Percentiles rank a stretch among this genome's conserved stretches.
Conservation (phyloP, 1,140 invertebrate species). For the Pantala flavescens region DNA sequence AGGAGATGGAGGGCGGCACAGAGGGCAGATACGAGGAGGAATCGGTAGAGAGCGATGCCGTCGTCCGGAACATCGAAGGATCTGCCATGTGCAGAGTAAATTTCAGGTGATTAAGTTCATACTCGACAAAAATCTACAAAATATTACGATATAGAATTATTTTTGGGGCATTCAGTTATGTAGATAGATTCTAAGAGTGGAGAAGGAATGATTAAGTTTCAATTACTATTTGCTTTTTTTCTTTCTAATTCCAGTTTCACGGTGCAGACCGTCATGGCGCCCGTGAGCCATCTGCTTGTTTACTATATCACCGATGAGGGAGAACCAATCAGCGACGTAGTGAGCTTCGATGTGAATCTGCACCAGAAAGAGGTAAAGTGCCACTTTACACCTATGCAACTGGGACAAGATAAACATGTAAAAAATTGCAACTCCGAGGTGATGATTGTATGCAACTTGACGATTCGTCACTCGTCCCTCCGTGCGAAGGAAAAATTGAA, state of each 20-base stretch:
- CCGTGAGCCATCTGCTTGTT: constrained; percentile 13
- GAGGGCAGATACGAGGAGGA: neutral
- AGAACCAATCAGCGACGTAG: constrained; percentile 40
- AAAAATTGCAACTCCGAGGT: constrained; percentile 11
- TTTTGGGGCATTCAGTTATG: too few species aligned
- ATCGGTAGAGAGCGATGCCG: constrained; percentile 28
- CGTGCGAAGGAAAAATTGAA: too few species aligned
- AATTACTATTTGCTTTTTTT: constrained; percentile 1
- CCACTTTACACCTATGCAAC: too few species aligned
- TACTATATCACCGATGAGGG: constrained; percentile 15
- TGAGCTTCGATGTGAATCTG: constrained; percentile 48
- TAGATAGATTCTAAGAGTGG: too few species aligned
- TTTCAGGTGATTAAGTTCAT: constrained; percentile 42
- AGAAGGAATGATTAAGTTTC: too few species aligned
- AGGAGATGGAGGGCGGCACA: neutral
- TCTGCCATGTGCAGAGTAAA: constrained; percentile 46
- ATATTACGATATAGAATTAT: neutral
- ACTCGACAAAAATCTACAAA: neutral
- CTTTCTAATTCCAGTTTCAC: constrained; percentile 41
- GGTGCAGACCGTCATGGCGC: constrained; percentile 22
- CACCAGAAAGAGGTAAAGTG: constrained; percentile 44
- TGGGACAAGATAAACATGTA: neutral
- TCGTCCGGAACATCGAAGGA: constrained; percentile 29
- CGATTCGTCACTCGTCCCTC: too few species aligned
- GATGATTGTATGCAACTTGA: neutral